Conservation (phyloP, 2,797 vertebrate genomes). For the Pampus argenteus region DNA sequence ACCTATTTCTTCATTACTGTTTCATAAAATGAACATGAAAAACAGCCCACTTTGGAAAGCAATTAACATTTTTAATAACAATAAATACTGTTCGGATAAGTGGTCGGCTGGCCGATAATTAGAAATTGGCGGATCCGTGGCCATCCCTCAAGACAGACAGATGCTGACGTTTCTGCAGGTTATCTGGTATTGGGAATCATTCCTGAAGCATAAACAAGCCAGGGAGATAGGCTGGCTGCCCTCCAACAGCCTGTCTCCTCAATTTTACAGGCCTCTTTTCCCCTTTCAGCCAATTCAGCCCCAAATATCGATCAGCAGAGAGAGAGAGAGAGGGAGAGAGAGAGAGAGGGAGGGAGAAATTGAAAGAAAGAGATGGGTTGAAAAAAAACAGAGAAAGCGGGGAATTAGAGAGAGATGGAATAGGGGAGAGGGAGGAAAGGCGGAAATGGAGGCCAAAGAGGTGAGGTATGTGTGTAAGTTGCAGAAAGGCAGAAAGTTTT, state of each 20-base stretch:
- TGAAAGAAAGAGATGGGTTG: slow-evolving; percentile 57
- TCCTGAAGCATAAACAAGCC: slow-evolving; percentile 85
- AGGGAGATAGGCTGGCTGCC: slow-evolving; percentile 76
- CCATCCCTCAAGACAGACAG: slow-evolving; percentile 80
- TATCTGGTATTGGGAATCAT: slow-evolving; percentile 85
- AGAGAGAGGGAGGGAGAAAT: slow-evolving; percentile 25
- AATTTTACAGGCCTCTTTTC: slow-evolving; percentile 82
- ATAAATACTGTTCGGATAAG: slow-evolving; percentile 73
- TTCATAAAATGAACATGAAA: slow-evolving; percentile 30
- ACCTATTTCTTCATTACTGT: slow-evolving; percentile 20
- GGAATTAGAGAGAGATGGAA: slow-evolving; percentile 57
- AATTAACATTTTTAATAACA: slow-evolving; percentile 78
- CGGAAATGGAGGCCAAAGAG: slow-evolving; percentile 71
- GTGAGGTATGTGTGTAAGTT: slow-evolving; percentile 67
- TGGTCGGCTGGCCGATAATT: slow-evolving; percentile 75
- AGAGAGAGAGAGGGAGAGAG: slow-evolving; percentile 26
- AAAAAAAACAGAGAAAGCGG: slow-evolving; percentile 34
- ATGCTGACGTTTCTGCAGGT: slow-evolving; percentile 81
- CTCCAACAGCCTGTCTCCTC: slow-evolving; percentile 83
- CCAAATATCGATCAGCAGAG: slow-evolving; percentile 80
- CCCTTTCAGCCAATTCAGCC: slow-evolving; percentile 86
- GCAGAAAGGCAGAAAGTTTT: slow-evolving; percentile 65
- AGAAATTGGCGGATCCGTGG: slow-evolving; percentile 73
- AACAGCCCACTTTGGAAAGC: slow-evolving; percentile 47
- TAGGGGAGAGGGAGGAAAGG: slow-evolving; percentile 36